Conservation (phyloP, 2,888 invertebrate genomes). For the Ernsta delagoae region DNA sequence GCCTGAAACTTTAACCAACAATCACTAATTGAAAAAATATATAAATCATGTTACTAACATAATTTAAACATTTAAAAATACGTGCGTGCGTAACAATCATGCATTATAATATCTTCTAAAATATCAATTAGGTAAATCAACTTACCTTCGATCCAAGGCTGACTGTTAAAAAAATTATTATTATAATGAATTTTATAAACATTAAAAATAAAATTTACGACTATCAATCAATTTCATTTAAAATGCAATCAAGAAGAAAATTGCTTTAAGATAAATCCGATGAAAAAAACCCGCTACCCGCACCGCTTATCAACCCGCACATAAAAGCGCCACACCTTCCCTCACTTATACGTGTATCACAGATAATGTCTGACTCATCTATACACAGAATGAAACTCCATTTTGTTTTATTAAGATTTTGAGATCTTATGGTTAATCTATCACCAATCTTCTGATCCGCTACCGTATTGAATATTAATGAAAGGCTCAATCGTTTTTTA, state of each 20-base stretch:
- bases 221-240: no score
- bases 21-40: no score
- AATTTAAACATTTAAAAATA: no score
- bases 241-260: neutral
- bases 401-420: constrained; percentile 30
- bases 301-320: constrained; percentile 40
- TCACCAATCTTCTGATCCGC: constrained; percentile 22
- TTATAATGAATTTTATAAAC: no score
- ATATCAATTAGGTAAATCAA: no score
- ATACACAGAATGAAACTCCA: constrained; percentile 26
- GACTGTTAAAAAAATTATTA: neutral
- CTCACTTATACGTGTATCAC: constrained; percentile 54
- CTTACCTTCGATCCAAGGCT: neutral
- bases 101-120: no score
- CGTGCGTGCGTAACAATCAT: no score
- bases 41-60: no score
- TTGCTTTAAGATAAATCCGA: constrained; percentile 3
- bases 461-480: constrained; percentile 24
- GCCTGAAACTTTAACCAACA: no score
- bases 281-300: constrained; percentile 14
- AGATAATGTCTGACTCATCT: constrained; percentile 39
- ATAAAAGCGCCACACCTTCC: constrained; percentile 45
- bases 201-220: no score
- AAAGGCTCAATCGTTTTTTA: constrained; percentile 11
- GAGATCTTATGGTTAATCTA: constrained; percentile 34